Conservation (phyloP, 2,797 vertebrate genomes). For the Geotrypetes seraphini region DNA sequence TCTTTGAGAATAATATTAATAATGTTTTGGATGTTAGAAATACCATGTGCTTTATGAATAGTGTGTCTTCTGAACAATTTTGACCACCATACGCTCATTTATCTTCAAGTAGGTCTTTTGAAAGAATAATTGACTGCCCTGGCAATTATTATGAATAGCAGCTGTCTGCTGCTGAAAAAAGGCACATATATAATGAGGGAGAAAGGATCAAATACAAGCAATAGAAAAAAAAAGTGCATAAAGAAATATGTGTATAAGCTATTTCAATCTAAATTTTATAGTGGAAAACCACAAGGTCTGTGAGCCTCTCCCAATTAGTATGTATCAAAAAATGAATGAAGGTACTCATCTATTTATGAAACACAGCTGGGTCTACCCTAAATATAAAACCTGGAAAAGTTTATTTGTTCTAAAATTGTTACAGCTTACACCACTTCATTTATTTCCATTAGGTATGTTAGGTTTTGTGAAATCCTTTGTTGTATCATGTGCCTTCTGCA, state of each 20-base stretch:
- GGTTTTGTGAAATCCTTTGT: conserved; percentile 55
- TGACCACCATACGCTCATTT: conserved; percentile 57
- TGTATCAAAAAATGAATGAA: conserved; percentile 51
- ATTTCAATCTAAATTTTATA: conserved; percentile 50
- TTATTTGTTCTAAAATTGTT: conserved; percentile 58
- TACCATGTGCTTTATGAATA: conserved; percentile 48
- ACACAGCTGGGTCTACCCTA: conserved; percentile 55
- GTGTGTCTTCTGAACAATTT: conserved; percentile 54
- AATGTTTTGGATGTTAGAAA: conserved; percentile 55
- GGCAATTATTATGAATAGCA: conserved; percentile 68
- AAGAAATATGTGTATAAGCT: conserved; percentile 53
- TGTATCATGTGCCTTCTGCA: conserved; percentile 55
- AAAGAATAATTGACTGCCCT: conserved; percentile 67
- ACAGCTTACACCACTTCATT: conserved; percentile 43
- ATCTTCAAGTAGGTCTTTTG: conserved; percentile 69
- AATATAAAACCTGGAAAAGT: conserved; percentile 54
- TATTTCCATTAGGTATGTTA: conserved; percentile 47
- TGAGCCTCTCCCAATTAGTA: conserved; percentile 54
- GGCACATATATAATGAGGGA: conserved; percentile 55
- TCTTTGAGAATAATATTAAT: conserved; percentile 56
- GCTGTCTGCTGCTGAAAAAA: conserved; percentile 53
- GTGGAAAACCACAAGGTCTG: conserved; percentile 43
- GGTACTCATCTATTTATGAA: conserved; percentile 54
- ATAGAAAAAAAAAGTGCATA: conserved; percentile 44
- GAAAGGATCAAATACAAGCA: conserved; percentile 53